Conservation (phyloP, 2,888 invertebrate species). For the Nomada fucata region DNA sequence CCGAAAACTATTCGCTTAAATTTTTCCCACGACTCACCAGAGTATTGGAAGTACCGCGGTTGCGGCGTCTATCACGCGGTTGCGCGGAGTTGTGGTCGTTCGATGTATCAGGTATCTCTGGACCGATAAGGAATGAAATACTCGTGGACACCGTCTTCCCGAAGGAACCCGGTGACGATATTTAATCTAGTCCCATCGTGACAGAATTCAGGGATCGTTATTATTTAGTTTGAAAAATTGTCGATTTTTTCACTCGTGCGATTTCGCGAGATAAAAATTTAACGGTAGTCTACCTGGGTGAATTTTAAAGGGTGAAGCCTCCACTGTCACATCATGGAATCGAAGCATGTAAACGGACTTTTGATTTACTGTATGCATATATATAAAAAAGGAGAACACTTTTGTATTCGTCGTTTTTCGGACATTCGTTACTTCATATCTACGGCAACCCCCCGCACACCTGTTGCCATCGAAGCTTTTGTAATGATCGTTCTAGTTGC, state of each 20-base stretch:
- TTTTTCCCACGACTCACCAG: conserved; percentile 10
- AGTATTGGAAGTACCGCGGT: conserved; percentile 6
- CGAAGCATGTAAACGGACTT: too few species aligned
- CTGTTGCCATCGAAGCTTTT: conserved; percentile 47
- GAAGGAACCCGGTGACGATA: conserved; percentile 35
- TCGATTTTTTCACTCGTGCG: too few species aligned
- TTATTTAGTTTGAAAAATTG: too few species aligned
- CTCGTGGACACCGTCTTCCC: conserved; percentile 37
- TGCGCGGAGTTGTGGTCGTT: conserved; percentile 36
- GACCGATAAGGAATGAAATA: conserved; percentile 67
- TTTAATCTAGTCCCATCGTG: conserved; percentile 44
- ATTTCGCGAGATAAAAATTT: too few species aligned
- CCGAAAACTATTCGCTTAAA: conserved; percentile 45
- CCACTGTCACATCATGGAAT: too few species aligned
- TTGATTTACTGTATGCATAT: too few species aligned
- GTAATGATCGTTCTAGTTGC: conserved; percentile 25
- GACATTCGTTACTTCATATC: conserved; percentile 18
- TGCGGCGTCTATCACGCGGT: conserved; percentile 39
- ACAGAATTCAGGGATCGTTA: too few species aligned
- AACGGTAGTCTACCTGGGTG: too few species aligned
- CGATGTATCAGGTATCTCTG: conserved; percentile 62
- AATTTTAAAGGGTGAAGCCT: too few species aligned
- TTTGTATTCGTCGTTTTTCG: background rate
- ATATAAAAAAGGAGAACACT: background rate
- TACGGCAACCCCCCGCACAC: conserved; percentile 24